Evolutionary conservation across 2,113 vertebrate genomes (phyloP).

Genomic region (Leucopternis melanops): DNA sequence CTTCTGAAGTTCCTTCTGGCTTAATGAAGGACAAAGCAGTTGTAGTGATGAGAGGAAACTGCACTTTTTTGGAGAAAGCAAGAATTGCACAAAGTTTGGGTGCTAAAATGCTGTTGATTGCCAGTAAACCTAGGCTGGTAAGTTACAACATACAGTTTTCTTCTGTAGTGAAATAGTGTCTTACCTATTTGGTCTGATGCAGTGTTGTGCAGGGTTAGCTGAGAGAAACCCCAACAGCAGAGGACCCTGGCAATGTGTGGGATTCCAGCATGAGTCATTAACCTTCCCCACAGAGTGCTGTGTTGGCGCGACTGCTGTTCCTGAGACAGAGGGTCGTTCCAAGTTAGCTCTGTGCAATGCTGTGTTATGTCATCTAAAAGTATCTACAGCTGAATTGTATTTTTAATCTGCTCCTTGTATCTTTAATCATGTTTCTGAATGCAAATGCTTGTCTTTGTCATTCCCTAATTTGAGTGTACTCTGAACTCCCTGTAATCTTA

Average conservation of each 20-base stretch:
- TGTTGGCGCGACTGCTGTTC: not conserved
- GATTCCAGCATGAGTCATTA: not conserved
- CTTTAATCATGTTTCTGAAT: not conserved
- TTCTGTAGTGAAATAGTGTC: not conserved
- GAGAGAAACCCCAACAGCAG: not conserved
- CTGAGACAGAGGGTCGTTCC: not conserved
- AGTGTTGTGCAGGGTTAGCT: not conserved
- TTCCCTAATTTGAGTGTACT: not conserved
- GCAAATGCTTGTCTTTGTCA: not conserved
- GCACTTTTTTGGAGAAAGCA: slow-evolving; percentile 83
- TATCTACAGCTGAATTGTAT: not conserved
- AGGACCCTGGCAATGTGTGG: not conserved
- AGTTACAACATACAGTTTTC: not conserved
- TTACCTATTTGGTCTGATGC: fast-evolving
- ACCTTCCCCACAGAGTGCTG: not conserved
- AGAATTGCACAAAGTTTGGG: slow-evolving; percentile 75
- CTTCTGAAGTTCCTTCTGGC: slow-evolving; percentile 59
- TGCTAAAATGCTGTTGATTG: slow-evolving; percentile 81
- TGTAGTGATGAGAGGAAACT: slow-evolving; percentile 82
- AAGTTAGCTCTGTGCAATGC: not conserved
- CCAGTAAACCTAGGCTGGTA: slow-evolving; percentile 77
- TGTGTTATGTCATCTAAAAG: not conserved
- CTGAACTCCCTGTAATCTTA: not conserved
- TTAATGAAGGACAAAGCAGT: slow-evolving; percentile 76
- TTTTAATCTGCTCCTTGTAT: not conserved